Conservation (phyloP, 1,140 invertebrate genomes). For the Bombus pascuorum region DNA sequence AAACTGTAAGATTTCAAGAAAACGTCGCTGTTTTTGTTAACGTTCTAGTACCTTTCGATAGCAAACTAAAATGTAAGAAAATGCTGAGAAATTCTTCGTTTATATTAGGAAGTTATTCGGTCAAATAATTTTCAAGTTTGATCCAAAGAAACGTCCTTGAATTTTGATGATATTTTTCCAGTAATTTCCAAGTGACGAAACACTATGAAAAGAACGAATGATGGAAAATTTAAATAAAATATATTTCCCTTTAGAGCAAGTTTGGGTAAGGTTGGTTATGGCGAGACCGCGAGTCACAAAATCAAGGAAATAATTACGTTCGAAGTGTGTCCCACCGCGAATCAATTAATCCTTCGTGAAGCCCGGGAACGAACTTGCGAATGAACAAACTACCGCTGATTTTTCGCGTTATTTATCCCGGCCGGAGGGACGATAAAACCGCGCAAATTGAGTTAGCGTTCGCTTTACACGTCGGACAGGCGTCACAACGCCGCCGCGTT, state of each 20-base stretch:
- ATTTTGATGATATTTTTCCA: no score
- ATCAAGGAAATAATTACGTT: conserved; percentile 20
- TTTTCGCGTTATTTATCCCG: conserved; percentile 6
- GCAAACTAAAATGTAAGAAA: no score
- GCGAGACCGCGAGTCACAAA: neutral
- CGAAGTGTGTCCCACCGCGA: neutral
- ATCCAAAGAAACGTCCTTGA: no score
- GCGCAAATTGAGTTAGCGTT: conserved; percentile 34
- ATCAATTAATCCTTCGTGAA: conserved; percentile 5
- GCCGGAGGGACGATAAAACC: conserved; percentile 18
- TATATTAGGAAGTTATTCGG: no score
- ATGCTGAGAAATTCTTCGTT: no score
- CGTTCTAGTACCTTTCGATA: no score
- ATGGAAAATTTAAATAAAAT: neutral
- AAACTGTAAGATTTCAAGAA: no score
- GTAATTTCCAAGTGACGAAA: no score
- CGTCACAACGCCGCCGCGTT: conserved; percentile 4
- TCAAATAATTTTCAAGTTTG: no score
- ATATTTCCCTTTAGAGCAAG: neutral
- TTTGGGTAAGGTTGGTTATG: neutral
- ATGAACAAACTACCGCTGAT: conserved; percentile 26
- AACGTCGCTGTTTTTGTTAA: no score
- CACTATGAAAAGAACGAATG: no score
- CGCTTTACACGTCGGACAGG: conserved; percentile 28
- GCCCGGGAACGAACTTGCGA: neutral